phyloP scores from a whole-genome alignment of 1,140 invertebrate genomes.

The Rhyzopertha dominica region DNA sequence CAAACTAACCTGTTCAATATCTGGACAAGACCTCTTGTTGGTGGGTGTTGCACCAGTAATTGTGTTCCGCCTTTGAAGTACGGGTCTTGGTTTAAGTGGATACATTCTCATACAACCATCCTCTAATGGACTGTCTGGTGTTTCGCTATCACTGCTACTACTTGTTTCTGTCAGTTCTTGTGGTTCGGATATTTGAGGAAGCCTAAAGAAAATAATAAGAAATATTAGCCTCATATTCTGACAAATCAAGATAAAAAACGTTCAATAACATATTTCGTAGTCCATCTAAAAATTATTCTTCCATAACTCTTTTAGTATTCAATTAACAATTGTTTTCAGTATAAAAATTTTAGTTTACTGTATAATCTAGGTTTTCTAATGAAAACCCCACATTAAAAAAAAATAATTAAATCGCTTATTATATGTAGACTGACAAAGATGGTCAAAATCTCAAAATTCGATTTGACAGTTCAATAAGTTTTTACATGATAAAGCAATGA shows the following conservation, averaged over 20 bases:
- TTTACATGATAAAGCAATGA: too few species aligned
- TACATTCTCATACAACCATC: slow-evolving; percentile 54
- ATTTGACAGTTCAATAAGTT: too few species aligned
- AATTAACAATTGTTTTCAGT: too few species aligned
- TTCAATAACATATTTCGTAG: slow-evolving; percentile 6
- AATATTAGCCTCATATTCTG: slow-evolving; percentile 6
- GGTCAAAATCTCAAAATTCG: too few species aligned
- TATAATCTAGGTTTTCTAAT: too few species aligned
- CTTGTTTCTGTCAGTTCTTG: slow-evolving; percentile 27
- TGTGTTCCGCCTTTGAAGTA: slow-evolving; percentile 76
- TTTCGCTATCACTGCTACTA: slow-evolving; percentile 40
- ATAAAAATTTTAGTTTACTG: too few species aligned
- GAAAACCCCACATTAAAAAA: too few species aligned
- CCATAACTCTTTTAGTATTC: too few species aligned
- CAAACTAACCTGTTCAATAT: slow-evolving; percentile 57
- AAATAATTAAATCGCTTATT: too few species aligned
- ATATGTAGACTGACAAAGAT: too few species aligned
- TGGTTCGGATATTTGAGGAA: slow-evolving; percentile 28
- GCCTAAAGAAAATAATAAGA: slow-evolving; percentile 27
- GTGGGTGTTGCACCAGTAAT: slow-evolving; percentile 80
- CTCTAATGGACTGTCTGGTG: slow-evolving; percentile 39
- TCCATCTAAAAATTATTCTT: too few species aligned
- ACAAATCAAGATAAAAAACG: not conserved
- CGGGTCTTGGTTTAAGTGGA: slow-evolving; percentile 67
- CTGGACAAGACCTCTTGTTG: slow-evolving; percentile 57